Percentiles rank a stretch among this genome's conserved stretches.
These are phyloP conservation scores for Lepus americanus DNA, from an alignment of 2,113 vertebrate genomes.

Conservation along the genomic window DNA sequence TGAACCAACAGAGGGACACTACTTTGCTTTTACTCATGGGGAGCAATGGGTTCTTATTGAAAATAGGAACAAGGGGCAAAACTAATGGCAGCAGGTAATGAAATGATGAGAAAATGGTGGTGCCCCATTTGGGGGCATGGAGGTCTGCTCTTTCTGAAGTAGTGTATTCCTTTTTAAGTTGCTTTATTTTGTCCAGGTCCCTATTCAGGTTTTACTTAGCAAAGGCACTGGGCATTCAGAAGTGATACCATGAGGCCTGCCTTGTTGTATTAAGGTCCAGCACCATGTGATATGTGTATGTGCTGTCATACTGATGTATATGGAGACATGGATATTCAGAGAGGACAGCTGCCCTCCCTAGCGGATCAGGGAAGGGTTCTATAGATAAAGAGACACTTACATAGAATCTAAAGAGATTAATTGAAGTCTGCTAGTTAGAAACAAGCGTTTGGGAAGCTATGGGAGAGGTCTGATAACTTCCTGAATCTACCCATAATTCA, in stretches of 20 bases:
- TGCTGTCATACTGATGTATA: not conserved
- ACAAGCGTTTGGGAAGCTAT: conserved; percentile 10
- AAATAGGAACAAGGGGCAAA: conserved; percentile 20
- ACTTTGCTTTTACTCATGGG: conserved; percentile 38
- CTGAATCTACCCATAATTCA: not conserved
- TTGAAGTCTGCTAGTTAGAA: conserved; percentile 23
- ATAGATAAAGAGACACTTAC: not conserved
- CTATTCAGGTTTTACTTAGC: not conserved
- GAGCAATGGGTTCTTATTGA: conserved; percentile 68
- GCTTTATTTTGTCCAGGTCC: not conserved
- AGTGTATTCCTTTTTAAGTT: not conserved
- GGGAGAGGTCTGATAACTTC: not conserved
- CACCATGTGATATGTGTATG: not conserved
- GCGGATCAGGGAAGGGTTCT: not conserved
- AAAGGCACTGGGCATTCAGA: not conserved
- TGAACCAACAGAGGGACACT: conserved; percentile 64
- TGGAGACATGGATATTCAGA: not conserved
- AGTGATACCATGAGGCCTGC: not conserved
- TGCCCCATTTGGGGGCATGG: not conserved
- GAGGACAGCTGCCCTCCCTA: not conserved
- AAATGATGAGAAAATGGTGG: not conserved
- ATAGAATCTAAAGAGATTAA: not conserved
- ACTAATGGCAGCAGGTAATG: not conserved
- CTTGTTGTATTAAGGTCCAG: not conserved
- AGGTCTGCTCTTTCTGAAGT: not conserved